Conservation (phyloP, 2,113 vertebrate genomes). For the Gnathonemus echidnorhynchus region DNA sequence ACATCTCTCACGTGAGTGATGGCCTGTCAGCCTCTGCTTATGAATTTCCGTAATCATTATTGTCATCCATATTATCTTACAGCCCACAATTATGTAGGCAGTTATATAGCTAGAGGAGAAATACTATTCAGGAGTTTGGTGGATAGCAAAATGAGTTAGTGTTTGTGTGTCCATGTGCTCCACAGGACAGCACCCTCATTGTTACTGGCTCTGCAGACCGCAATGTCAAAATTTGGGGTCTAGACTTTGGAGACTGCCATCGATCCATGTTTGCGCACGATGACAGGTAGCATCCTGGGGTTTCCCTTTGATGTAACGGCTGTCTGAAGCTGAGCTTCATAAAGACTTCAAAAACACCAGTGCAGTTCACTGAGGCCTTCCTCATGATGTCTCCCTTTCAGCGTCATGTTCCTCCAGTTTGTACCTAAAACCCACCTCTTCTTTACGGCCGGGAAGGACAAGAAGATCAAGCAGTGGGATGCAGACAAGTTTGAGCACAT, state of each 20-base stretch:
- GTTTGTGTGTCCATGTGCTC: neutral
- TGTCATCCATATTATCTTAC: neutral
- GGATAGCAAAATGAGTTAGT: neutral
- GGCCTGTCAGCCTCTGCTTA: neutral
- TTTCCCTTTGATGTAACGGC: neutral
- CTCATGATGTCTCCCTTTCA: slow-evolving; percentile 38
- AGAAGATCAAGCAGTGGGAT: slow-evolving; percentile 95
- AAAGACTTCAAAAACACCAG: neutral
- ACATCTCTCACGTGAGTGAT: slow-evolving; percentile 87
- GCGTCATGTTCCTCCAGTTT: slow-evolving; percentile 93
- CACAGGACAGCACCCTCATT: slow-evolving; percentile 80
- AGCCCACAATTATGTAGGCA: neutral
- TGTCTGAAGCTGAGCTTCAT: neutral
- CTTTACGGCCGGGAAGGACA: slow-evolving; percentile 94
- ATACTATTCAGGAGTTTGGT: neutral
- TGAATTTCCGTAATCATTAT: neutral
- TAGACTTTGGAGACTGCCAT: slow-evolving; percentile 97
- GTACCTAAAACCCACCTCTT: slow-evolving; percentile 93
- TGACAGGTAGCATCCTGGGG: slow-evolving; percentile 70
- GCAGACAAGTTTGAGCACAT: slow-evolving; percentile 91
- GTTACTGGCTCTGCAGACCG: slow-evolving; percentile 90
- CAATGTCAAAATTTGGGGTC: slow-evolving; percentile 94
- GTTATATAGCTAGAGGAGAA: neutral
- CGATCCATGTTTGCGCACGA: slow-evolving; percentile 93
- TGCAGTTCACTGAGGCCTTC: neutral